phyloP scores from a whole-genome alignment of 2,113 vertebrate genomes.

The Circaetus gallicus region DNA sequence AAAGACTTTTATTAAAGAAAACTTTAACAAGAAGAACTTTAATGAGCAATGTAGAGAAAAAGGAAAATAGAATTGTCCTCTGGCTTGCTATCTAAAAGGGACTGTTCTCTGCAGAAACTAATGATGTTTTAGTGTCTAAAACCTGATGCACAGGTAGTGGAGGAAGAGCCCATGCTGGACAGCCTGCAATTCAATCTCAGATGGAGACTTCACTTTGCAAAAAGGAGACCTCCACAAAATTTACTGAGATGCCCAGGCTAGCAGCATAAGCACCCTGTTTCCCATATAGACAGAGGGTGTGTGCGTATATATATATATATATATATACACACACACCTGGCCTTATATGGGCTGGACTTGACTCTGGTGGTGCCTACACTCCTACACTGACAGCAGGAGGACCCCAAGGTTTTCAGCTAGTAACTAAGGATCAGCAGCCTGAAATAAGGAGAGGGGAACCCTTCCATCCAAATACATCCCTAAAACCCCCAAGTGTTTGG shows the following conservation, averaged over 20 bases:
- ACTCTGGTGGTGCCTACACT: neutral
- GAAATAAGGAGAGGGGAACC: neutral
- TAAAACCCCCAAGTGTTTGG: neutral
- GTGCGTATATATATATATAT: fast-evolving
- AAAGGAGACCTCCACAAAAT: neutral
- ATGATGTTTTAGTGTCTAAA: neutral
- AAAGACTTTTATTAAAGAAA: neutral
- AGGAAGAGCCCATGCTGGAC: neutral
- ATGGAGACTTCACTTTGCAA: neutral
- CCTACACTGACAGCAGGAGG: neutral
- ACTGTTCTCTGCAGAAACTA: neutral
- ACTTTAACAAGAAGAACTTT: neutral
- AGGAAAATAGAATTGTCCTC: neutral
- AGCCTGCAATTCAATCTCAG: neutral
- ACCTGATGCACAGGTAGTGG: neutral
- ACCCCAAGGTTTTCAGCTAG: neutral
- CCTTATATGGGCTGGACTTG: neutral
- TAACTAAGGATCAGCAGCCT: neutral
- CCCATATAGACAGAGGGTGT: neutral
- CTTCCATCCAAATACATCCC: neutral
- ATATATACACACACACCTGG: too few species aligned
- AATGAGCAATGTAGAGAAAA: neutral
- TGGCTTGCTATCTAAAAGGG: neutral
- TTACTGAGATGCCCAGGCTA: neutral
- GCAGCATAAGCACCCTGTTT: neutral